These are phyloP conservation scores for Cryptotermes secundus DNA, from an alignment of 1,140 invertebrate species.

Conservation along the genomic window DNA sequence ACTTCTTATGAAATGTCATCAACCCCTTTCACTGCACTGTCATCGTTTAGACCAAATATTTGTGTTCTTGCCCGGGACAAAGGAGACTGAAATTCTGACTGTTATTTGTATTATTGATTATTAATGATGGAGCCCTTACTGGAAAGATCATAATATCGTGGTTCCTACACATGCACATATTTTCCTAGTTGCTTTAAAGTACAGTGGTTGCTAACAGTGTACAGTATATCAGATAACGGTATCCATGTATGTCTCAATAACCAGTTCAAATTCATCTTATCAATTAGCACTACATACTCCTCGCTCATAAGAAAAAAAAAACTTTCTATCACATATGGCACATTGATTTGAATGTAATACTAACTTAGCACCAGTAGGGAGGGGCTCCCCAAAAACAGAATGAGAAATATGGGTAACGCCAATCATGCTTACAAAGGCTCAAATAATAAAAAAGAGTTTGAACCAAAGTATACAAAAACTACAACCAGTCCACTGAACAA, in stretches of 20 bases:
- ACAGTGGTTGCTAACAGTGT: not conserved
- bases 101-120: too few species aligned
- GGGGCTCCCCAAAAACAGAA: not conserved
- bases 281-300: too few species aligned
- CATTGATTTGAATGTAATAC: not conserved
- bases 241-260: not conserved
- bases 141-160: not conserved
- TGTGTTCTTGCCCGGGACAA: too few species aligned
- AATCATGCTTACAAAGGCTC: slow-evolving; percentile 16
- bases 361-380: not conserved
- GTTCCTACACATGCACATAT: not conserved
- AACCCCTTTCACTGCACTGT: too few species aligned
- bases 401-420: not conserved
- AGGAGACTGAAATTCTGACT: too few species aligned
- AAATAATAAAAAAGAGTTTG: slow-evolving; percentile 9
- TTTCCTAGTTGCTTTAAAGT: not conserved
- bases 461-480: slow-evolving; percentile 25
- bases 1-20: too few species aligned
- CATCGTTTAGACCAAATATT: too few species aligned
- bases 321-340: not conserved
- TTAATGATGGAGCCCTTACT: too few species aligned
- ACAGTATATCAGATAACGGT: not conserved
- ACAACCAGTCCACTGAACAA: slow-evolving; percentile 19
- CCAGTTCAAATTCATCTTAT: not conserved
- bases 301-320: too few species aligned